Base-by-base conservation (phyloP, 2,113 vertebrate genomes). In the Felis catus region DNA sequence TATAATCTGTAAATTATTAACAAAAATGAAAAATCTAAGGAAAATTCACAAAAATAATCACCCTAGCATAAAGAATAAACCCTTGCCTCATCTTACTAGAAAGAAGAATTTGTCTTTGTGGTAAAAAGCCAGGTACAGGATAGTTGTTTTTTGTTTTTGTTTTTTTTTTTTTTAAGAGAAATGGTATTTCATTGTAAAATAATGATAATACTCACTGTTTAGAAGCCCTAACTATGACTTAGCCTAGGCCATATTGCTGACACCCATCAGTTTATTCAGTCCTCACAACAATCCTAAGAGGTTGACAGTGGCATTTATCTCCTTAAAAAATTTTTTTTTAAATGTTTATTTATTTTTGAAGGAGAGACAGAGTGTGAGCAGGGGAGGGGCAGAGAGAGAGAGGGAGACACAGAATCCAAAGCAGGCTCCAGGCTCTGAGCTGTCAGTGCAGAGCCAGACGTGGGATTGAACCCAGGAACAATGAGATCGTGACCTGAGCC, bases 21-120 rank as follows among this genome's bases (percentile, higher is more conserved):
- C 31, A 39, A 78, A 94, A 89, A 31, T 76, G 16, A 48, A n/a
- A 97, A 86, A 91, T 48, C 58, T 23, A 86, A 95, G 33, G 58
- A 58, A 85, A 95, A 55, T 45, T 63, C 27, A 74, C 10, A 80
- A 55, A 73, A 87, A 90, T 53, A 71, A 33, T 41, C 33, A 68
- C 12, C 25, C 21, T 82, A 65, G 27, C n/a, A 70, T 23, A 66
- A 7, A 92, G 21, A 80, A 76, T 68, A 74, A 91, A 92, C 23
- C 19, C 19, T 95, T 89, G 86, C 14, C 79, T 91, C 39, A 45
- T 61, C 15, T 10, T 92, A 53, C 74, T 36, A 36, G 61, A 74
- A 61, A 39, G 73, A 78, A 95, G 70, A 90, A 1, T 63, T 89
- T 91, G 55, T 84, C 7, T 16, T 92, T 68, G 70, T 65, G 66